These are phyloP conservation scores for Beris morrisii DNA, from an alignment of 2,888 invertebrate genomes.

Conservation along the genomic window DNA sequence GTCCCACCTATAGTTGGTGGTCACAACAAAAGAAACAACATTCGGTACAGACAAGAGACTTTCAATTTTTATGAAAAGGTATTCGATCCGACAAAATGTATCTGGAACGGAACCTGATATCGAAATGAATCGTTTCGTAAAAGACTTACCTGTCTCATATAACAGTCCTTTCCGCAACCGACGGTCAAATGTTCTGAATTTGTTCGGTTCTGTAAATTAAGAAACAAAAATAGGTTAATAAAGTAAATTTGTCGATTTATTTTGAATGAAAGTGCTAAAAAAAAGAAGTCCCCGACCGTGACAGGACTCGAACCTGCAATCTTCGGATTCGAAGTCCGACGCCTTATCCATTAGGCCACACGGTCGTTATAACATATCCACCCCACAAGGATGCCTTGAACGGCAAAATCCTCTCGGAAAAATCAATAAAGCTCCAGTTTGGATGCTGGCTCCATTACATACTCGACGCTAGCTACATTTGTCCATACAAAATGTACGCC, in stretches of 20 bases:
- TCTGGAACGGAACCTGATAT: constrained; percentile 2
- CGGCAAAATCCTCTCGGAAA: background rate
- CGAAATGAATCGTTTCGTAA: constrained; percentile 3
- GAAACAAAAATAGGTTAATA: constrained; percentile 44
- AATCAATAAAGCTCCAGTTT: constrained; percentile 26
- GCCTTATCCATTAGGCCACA: constrained; percentile 58
- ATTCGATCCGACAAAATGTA: constrained; percentile 11
- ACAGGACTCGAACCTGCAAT: constrained; percentile 58
- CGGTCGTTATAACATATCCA: constrained; percentile 41
- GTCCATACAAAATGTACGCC: background rate
- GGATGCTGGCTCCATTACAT: constrained; percentile 13
- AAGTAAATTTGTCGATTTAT: background rate
- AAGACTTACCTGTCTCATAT: constrained; percentile 68
- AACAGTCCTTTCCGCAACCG: constrained; percentile 70
- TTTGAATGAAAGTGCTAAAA: constrained; percentile 18
- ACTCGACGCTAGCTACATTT: background rate
- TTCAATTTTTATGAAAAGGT: constrained; percentile 21
- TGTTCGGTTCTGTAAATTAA: constrained; percentile 65
- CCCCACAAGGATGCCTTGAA: background rate
- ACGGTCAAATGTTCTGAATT: constrained; percentile 50
- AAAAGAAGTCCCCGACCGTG: constrained; percentile 50
- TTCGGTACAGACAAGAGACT: constrained; percentile 3
- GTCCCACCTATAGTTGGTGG: too few species aligned
- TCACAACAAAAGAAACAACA: background rate
- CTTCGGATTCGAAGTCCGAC: constrained; percentile 58